phyloP scores from a whole-genome alignment of 2,113 vertebrate genomes.

The Lota lota region DNA sequence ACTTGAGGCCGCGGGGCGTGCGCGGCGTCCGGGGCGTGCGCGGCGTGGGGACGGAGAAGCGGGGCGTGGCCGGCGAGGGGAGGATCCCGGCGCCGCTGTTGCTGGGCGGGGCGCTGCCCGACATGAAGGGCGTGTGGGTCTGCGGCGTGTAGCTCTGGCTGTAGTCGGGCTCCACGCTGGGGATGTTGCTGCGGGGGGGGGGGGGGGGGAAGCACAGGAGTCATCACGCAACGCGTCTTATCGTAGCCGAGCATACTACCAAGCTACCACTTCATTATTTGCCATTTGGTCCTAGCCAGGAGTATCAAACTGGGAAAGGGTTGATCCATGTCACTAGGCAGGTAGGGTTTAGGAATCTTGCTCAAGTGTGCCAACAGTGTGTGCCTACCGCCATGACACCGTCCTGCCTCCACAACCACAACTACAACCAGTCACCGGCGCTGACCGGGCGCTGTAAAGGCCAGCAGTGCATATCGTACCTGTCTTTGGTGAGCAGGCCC shows the following conservation, averaged over 20 bases:
- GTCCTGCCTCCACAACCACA: too few relatives aligned
- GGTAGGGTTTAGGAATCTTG: too few relatives aligned
- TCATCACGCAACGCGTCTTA: too few relatives aligned
- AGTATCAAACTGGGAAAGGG: too few relatives aligned
- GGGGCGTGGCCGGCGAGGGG: constrained; percentile 94
- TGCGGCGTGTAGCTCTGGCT: constrained; percentile 93
- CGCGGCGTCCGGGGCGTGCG: constrained; percentile 91
- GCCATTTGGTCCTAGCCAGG: too few relatives aligned
- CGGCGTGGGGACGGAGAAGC: constrained; percentile 91
- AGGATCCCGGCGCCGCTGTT: constrained; percentile 91
- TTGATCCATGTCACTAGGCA: too few relatives aligned
- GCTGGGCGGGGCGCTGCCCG: constrained; percentile 92
- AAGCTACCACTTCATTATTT: too few relatives aligned
- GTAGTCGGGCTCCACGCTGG: constrained; percentile 93
- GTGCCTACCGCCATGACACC: too few relatives aligned
- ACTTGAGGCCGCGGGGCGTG: constrained; percentile 94
- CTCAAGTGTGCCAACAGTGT: too few relatives aligned
- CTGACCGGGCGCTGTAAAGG: too few relatives aligned
- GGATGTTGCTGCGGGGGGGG: constrained; percentile 62
- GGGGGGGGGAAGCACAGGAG: neutral
- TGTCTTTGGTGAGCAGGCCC: constrained; percentile 89
- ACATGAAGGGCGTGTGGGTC: constrained; percentile 92
- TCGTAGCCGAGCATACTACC: too few relatives aligned
- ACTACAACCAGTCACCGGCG: too few relatives aligned
- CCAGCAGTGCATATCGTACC: constrained; percentile 65